Conservation (phyloP, 2,113 vertebrate genomes). For the Mugil cephalus region DNA sequence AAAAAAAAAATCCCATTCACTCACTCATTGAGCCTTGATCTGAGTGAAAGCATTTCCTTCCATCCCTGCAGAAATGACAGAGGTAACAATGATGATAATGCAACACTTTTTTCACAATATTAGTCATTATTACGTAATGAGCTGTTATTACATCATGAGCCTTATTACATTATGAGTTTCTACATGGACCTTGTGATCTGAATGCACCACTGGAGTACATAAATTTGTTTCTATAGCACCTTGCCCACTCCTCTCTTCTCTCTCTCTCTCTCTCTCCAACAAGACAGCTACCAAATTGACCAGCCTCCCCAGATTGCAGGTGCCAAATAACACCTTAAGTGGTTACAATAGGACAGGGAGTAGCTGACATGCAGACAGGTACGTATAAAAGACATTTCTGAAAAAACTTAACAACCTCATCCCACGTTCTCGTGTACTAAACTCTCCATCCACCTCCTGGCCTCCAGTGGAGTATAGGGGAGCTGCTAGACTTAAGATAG, state of each 20-base stretch:
- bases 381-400: conserved; percentile 49
- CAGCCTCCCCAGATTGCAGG: neutral
- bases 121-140: too few relatives aligned
- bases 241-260: neutral
- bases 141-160: too few relatives aligned
- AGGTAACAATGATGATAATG: too few relatives aligned
- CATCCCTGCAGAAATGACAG: too few relatives aligned
- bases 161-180: too few relatives aligned
- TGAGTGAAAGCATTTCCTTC: too few relatives aligned
- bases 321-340: conserved; percentile 37
- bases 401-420: conserved; percentile 43
- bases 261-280: conserved; percentile 7
- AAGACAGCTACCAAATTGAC: conserved; percentile 9
- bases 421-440: conserved; percentile 17
- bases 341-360: conserved; percentile 28
- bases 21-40: too few relatives aligned
- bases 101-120: too few relatives aligned
- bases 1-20: too few relatives aligned
- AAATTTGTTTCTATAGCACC: neutral
- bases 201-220: neutral
- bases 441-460: conserved; percentile 31
- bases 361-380: conserved; percentile 1
- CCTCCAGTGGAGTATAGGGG: conserved; percentile 10
- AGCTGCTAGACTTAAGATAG: conserved; percentile 7
- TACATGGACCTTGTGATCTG: neutral